phyloP scores from a whole-genome alignment of 37 sponge, comb jelly and placozoan genomes.

The Spongia lamella region DNA sequence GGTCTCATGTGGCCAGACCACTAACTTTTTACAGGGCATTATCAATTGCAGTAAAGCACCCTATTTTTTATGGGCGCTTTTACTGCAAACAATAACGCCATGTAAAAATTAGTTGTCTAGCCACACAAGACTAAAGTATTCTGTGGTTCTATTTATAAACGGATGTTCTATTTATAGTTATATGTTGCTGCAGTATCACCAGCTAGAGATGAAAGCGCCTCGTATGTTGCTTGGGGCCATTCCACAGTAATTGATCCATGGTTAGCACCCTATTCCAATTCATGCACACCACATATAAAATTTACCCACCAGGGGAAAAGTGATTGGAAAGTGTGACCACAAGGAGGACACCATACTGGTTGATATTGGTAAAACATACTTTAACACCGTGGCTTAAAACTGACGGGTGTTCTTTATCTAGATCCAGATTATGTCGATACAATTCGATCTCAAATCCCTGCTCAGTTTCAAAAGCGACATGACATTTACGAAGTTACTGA shows the following conservation, averaged over 20 bases:
- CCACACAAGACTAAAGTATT: no score
- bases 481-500: constrained; percentile 29
- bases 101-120: no score
- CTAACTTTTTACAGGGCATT: no score
- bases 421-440: constrained; percentile 53
- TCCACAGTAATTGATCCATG: constrained; percentile 77
- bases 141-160: background rate
- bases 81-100: no score
- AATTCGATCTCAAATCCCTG: constrained; percentile 46
- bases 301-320: constrained; percentile 14
- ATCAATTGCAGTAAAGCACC: no score
- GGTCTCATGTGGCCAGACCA: no score
- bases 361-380: constrained; percentile 11
- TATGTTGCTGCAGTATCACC: constrained; percentile 77
- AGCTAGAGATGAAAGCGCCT: constrained; percentile 77
- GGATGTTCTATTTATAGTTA: background rate
- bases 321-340: constrained; percentile 30
- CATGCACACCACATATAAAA: background rate
- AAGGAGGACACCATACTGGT: constrained; percentile 17
- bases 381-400: background rate
- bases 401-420: no score
- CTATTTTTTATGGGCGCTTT: no score
- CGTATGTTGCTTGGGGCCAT: constrained; percentile 86
- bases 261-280: constrained; percentile 24
- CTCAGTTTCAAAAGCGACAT: constrained; percentile 43